phyloP scores from a whole-genome alignment of 2,888 invertebrate species.

The Leistus spinibarbis region DNA sequence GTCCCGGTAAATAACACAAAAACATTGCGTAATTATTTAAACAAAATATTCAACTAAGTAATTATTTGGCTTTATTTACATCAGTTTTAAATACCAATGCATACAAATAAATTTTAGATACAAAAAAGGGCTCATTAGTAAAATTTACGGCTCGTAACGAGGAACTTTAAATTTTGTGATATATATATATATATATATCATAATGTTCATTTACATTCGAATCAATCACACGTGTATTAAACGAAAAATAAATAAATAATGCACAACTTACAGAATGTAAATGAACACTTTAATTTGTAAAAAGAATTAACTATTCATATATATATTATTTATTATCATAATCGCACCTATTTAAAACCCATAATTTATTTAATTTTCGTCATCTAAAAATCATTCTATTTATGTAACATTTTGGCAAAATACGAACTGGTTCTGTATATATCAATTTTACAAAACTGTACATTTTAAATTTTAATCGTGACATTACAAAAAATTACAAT shows the following conservation, averaged over 20 bases:
- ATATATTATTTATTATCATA: background rate
- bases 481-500: background rate
- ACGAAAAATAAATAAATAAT: background rate
- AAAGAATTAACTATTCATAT: background rate
- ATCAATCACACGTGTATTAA: background rate
- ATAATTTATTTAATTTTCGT: background rate
- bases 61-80: conserved; percentile 35
- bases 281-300: background rate
- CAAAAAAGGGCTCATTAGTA: too few relatives aligned
- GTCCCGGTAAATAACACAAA: background rate
- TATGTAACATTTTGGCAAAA: background rate
- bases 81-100: conserved; percentile 9
- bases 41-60: background rate
- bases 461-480: background rate
- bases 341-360: background rate
- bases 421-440: background rate
- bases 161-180: background rate
- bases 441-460: background rate
- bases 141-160: conserved; percentile 8
- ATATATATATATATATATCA: background rate
- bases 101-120: conserved; percentile 11
- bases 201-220: background rate
- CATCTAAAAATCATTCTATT: background rate
- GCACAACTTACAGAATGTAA: background rate
- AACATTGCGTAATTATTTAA: background rate